Conservation (phyloP, 2,888 invertebrate species). For the Xylota segnis region DNA sequence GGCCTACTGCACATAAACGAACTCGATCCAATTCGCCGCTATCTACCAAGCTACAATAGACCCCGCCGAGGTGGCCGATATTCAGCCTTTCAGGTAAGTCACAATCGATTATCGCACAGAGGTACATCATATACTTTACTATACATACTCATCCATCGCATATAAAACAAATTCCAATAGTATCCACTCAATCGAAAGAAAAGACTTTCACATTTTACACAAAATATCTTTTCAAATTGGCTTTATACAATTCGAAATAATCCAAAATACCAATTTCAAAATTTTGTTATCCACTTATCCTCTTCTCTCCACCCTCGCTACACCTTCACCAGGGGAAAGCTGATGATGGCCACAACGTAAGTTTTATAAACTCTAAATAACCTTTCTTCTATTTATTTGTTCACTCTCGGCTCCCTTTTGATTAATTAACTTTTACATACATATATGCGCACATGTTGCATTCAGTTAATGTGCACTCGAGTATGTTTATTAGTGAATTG, state of each 20-base stretch:
- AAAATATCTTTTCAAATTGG: conserved; percentile 50
- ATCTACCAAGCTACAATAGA: conserved; percentile 97
- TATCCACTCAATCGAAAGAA: conserved; percentile 35
- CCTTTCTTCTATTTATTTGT: conserved; percentile 43
- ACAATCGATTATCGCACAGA: conserved; percentile 1
- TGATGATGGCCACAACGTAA: conserved; percentile 75
- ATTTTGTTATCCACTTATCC: conserved; percentile 73
- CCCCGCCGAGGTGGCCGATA: conserved; percentile 96
- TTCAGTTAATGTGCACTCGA: conserved; percentile 55
- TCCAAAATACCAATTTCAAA: conserved; percentile 66
- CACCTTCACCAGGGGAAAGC: conserved; percentile 74
- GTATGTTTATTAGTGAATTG: conserved; percentile 49
- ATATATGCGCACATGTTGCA: conserved; percentile 58
- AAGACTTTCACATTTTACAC: conserved; percentile 19
- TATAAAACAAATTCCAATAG: conserved; percentile 26
- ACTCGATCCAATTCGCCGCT: conserved; percentile 96
- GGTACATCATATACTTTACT: background rate
- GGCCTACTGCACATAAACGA: conserved; percentile 96
- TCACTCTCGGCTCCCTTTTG: conserved; percentile 57
- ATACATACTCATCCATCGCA: conserved; percentile 41
- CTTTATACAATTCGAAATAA: conserved; percentile 56
- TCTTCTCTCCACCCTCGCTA: conserved; percentile 64
- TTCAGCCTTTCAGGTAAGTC: conserved; percentile 97
- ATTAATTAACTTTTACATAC: conserved; percentile 26
- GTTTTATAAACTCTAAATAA: conserved; percentile 62